phyloP scores from a whole-genome alignment of 2,797 vertebrate genomes.

The Vespertilio murinus region DNA sequence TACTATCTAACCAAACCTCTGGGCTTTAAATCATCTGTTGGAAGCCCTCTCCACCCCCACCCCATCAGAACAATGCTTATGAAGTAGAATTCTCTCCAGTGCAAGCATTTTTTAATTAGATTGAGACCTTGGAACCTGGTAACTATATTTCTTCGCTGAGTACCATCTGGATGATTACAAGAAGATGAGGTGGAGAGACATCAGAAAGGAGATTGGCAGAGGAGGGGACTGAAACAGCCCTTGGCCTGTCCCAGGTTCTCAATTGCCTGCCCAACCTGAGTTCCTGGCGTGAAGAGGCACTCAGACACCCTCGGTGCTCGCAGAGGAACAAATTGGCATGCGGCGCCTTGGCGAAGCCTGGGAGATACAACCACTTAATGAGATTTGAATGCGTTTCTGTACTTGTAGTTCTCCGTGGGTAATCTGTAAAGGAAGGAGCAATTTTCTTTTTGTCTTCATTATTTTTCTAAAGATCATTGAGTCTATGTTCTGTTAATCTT shows the following conservation, averaged over 20 bases:
- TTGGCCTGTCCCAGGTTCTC: background rate
- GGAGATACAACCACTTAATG: slow-evolving; percentile 89
- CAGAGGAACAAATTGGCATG: slow-evolving; percentile 87
- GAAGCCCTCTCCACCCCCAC: background rate
- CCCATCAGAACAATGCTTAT: slow-evolving; percentile 55
- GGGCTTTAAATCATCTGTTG: slow-evolving; percentile 64
- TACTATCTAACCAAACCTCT: slow-evolving; percentile 39
- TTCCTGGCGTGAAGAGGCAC: background rate
- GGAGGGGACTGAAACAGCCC: background rate
- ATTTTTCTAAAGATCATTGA: slow-evolving; percentile 56
- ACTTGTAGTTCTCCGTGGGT: slow-evolving; percentile 86
- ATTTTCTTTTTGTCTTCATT: slow-evolving; percentile 51
- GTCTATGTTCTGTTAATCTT: slow-evolving; percentile 20
- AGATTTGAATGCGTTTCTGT: slow-evolving; percentile 85
- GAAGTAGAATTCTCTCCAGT: slow-evolving; percentile 64
- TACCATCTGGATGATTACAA: slow-evolving; percentile 50
- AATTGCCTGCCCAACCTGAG: background rate
- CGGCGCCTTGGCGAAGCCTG: slow-evolving; percentile 87
- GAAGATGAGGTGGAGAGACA: slow-evolving; percentile 58
- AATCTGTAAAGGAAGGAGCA: slow-evolving; percentile 82
- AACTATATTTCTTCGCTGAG: slow-evolving; percentile 66
- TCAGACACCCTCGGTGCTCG: slow-evolving; percentile 73
- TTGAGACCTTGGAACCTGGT: slow-evolving; percentile 71
- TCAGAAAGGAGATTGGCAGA: slow-evolving; percentile 11
- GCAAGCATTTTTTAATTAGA: slow-evolving; percentile 75